Conservation (phyloP, 92 coral and sea anemone species). For the Scolanthus callimorphus region DNA sequence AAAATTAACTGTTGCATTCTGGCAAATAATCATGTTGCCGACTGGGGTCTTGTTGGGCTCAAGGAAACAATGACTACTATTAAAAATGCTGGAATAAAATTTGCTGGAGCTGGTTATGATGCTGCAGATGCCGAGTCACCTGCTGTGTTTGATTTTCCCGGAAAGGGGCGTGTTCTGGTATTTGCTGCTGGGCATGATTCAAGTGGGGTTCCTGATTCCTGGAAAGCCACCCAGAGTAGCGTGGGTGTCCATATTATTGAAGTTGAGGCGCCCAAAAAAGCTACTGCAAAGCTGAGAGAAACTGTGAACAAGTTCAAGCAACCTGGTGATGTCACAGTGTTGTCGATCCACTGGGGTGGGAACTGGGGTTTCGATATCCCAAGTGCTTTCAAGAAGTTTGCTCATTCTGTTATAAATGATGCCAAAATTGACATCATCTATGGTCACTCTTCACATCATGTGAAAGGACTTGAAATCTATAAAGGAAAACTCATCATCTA, state of each 20-base stretch:
- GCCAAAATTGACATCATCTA: constrained; percentile 76
- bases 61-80: constrained; percentile 59
- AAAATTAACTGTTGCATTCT: constrained; percentile 70
- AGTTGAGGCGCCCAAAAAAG: constrained; percentile 33
- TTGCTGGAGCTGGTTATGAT: constrained; percentile 70
- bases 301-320: constrained; percentile 41
- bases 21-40: constrained; percentile 78
- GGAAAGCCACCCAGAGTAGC: constrained; percentile 49
- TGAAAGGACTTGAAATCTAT: constrained; percentile 77
- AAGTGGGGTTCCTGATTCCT: constrained; percentile 75
- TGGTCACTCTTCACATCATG: constrained; percentile 89
- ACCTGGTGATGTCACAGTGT: constrained; percentile 56
- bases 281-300: constrained; percentile 29
- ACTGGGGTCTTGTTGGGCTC: constrained; percentile 83
- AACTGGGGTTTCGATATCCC: constrained; percentile 88
- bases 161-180: constrained; percentile 57
- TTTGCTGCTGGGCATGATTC: constrained; percentile 79
- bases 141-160: constrained; percentile 52
- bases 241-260: constrained; percentile 73
- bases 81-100: constrained; percentile 39
- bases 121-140: constrained; percentile 56
- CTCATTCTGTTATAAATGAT: constrained; percentile 67
- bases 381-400: constrained; percentile 59
- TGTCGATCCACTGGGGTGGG: constrained; percentile 87
- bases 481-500: constrained; percentile 68